Evolutionary conservation across 2,888 invertebrate species (phyloP).

Genomic region (Amorpha juglandis): DNA sequence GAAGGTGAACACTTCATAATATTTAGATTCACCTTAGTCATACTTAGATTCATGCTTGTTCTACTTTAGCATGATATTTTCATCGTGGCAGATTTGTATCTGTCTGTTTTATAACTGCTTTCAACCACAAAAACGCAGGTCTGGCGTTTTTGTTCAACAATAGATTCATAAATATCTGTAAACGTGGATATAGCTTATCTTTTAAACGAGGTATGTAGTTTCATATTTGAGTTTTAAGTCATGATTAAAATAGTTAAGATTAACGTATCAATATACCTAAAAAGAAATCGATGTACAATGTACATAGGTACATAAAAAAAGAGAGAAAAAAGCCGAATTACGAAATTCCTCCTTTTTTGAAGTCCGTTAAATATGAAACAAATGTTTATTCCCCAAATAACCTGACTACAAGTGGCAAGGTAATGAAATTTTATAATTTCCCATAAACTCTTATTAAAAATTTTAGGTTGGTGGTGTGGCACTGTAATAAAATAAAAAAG

Average conservation of each 20-base stretch:
- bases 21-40: constrained; percentile 10
- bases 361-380: background rate
- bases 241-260: background rate
- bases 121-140: constrained; percentile 4
- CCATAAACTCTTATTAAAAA: too few species aligned
- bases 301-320: too few species aligned
- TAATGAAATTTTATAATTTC: too few species aligned
- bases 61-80: constrained; percentile 8
- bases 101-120: constrained; percentile 1
- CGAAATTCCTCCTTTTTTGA: too few species aligned
- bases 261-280: too few species aligned
- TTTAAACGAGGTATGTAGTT: background rate
- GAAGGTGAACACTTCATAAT: background rate
- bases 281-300: too few species aligned
- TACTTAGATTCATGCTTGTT: constrained; percentile 10
- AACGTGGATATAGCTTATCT: background rate
- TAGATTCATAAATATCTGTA: constrained; percentile 1
- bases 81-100: constrained; percentile 21
- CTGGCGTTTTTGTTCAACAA: constrained; percentile 3
- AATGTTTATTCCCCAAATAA: background rate
- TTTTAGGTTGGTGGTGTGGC: too few species aligned
- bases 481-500: too few species aligned
- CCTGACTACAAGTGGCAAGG: too few species aligned
- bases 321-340: too few species aligned
- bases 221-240: background rate